Evolutionary conservation across 1,140 invertebrate species (phyloP).

Genomic region (Geopemphigus sp.): DNA sequence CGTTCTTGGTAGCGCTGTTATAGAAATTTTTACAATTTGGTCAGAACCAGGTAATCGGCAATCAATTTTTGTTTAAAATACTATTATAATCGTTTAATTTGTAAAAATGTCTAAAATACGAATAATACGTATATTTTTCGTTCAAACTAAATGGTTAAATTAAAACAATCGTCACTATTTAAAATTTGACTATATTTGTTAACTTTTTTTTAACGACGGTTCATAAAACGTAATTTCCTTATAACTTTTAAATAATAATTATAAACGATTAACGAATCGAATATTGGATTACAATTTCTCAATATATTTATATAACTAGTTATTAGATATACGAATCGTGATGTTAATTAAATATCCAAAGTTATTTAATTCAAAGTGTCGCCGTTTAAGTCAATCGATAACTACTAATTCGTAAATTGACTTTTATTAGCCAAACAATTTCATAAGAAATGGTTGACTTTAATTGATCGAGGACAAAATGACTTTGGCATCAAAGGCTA

Average conservation of each 20-base stretch:
- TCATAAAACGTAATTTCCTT: too few species aligned
- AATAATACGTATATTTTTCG: too few species aligned
- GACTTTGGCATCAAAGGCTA: neutral
- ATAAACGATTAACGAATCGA: too few species aligned
- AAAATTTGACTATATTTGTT: too few species aligned
- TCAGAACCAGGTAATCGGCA: constrained; percentile 34
- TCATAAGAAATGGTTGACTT: constrained; percentile 18
- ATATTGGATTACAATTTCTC: neutral
- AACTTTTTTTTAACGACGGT: too few species aligned
- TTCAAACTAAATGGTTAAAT: too few species aligned
- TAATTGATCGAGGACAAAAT: neutral
- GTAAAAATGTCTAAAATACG: too few species aligned
- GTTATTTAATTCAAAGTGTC: neutral
- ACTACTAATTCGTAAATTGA: neutral
- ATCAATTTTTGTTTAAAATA: neutral
- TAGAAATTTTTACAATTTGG: constrained; percentile 28
- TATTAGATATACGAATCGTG: neutral
- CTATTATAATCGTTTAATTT: neutral
- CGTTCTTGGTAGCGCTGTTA: neutral
- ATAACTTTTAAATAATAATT: too few species aligned
- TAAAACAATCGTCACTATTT: too few species aligned
- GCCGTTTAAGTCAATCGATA: neutral
- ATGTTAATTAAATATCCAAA: too few species aligned
- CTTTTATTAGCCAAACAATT: neutral
- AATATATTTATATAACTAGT: neutral